A percentile compares a stretch with the other conserved stretches of the same genome.
Conservation (phyloP, 2,113 vertebrate genomes). For the Clarias batrachus region DNA sequence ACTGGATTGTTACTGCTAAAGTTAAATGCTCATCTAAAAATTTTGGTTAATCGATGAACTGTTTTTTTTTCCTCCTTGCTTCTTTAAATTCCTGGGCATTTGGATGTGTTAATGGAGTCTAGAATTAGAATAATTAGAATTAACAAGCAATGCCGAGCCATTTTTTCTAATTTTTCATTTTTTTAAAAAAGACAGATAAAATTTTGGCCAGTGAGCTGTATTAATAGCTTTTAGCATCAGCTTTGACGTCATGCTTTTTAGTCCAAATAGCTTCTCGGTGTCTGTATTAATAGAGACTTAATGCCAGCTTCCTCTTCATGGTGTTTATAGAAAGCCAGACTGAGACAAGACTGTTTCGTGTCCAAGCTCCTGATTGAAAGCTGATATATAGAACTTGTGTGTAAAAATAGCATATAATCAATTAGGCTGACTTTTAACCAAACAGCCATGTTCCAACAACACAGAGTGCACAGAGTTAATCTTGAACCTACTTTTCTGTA, state of each 20-base stretch:
- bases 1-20: background rate
- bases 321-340: background rate
- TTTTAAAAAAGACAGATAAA: background rate
- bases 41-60: background rate
- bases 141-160: background rate
- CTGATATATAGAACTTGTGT: background rate
- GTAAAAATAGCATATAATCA: background rate
- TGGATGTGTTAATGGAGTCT: background rate
- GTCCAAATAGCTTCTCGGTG: background rate
- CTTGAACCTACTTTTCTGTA: background rate
- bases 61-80: background rate
- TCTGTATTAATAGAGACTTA: background rate
- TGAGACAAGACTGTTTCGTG: background rate
- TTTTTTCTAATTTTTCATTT: background rate
- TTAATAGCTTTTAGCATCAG: background rate
- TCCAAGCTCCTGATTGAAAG: background rate
- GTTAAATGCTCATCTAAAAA: background rate
- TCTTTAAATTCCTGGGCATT: background rate
- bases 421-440: background rate
- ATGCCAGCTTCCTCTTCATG: background rate
- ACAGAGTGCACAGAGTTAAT: background rate
- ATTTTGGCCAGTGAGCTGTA: background rate
- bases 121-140: background rate
- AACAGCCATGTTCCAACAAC: background rate
- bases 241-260: background rate